Percentiles rank a stretch among this genome's conserved stretches.
Conservation (phyloP, 2,888 invertebrate species). For the Cosmia trapezina region DNA sequence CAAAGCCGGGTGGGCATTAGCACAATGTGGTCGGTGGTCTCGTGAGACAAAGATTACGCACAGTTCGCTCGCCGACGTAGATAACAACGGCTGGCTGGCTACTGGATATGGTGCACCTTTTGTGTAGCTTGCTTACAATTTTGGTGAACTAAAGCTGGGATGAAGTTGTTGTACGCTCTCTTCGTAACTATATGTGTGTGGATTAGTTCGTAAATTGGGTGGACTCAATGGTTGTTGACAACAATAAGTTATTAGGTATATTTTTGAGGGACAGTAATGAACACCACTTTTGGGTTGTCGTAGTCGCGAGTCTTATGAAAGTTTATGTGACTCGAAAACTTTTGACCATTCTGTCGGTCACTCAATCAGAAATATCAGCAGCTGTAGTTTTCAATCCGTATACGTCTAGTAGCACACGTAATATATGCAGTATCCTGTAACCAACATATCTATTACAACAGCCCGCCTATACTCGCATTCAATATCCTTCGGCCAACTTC, state of each 20-base stretch:
- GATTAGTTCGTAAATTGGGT: not conserved
- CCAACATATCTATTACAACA: conserved; percentile 11
- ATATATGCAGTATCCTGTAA: conserved; percentile 1
- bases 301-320: no score
- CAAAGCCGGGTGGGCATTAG: conserved; percentile 77
- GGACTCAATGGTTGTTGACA: no score
- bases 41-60: conserved; percentile 86
- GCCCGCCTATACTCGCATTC: conserved; percentile 26
- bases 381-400: not conserved
- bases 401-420: not conserved
- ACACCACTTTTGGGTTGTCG: no score
- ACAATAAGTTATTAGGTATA: no score
- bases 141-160: conserved; percentile 22
- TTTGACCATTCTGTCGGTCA: not conserved
- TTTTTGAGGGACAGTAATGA: no score
- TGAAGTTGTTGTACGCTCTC: not conserved
- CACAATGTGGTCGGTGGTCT: conserved; percentile 81
- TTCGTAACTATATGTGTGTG: conserved; percentile 13
- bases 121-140: conserved; percentile 50
- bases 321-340: not conserved
- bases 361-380: not conserved
- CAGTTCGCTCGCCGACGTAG: conserved; percentile 74
- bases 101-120: conserved; percentile 67
- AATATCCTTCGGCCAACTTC: conserved; percentile 51
- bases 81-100: conserved; percentile 71